Base-by-base conservation (phyloP, 2,113 vertebrate species). In the Taxidea taxus region DNA sequence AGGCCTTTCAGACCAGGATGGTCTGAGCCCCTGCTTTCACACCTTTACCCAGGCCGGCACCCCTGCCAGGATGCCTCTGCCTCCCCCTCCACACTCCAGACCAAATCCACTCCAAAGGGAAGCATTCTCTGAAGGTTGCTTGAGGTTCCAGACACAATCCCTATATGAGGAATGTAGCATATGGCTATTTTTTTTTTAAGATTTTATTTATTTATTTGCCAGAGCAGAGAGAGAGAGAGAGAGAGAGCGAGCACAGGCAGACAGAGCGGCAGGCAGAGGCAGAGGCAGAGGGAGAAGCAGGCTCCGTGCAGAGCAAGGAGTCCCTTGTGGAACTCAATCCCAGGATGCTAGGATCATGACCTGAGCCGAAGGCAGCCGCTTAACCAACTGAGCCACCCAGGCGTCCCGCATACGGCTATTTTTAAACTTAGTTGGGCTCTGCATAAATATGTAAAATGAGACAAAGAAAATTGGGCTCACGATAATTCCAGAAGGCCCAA, bases 161-260 rank as follows among this genome's bases (percentile, higher is more conserved):
- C 31, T 96, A 12, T 49, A 20, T 39, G 44, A 91, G 20, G n/a
- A 97, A 97, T n/a, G 56, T 1, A 95, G 16, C 34, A 75, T 4
- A 29, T 37, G 39, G 62, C 91, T 87, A n/a, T 75, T 92, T 96
- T 81, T 62, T 75, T 92, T 96, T 81, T 62, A 94, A 94, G n/a
- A n/a, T n/a, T n/a, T n/a, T n/a, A n/a, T n/a, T n/a, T n/a, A n/a
- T n/a, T n/a, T n/a, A n/a, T n/a, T n/a, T n/a, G n/a, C n/a, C n/a
- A n/a, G n/a, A n/a, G n/a, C n/a, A n/a, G n/a, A n/a, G n/a, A n/a
- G n/a, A n/a, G n/a, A n/a, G n/a, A n/a, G n/a, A n/a, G n/a, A n/a
- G n/a, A n/a, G n/a, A n/a, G n/a, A n/a, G n/a, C n/a, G n/a, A n/a
- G n/a, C n/a, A n/a, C n/a, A n/a, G n/a, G n/a, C n/a, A n/a, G n/a